Evolutionary conservation across 1,140 invertebrate species (phyloP).

Genomic region (Macrosteles quadrilineatus): DNA sequence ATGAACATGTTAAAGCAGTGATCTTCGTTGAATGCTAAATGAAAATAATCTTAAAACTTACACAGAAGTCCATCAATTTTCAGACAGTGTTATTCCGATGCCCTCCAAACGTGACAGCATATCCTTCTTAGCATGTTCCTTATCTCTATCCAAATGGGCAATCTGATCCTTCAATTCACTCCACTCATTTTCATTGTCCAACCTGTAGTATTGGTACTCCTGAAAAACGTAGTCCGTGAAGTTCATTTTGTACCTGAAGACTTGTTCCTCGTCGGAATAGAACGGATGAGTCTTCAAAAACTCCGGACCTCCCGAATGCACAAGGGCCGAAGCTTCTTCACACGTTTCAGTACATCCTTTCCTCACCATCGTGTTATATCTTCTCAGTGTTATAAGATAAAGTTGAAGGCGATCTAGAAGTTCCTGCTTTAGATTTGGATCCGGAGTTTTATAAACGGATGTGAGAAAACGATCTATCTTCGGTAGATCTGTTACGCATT

Average conservation of each 20-base stretch:
- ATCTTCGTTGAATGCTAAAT: no score
- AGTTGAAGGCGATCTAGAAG: not conserved
- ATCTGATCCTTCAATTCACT: slow-evolving; percentile 9
- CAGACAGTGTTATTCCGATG: no score
- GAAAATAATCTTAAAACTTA: no score
- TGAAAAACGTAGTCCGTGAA: not conserved
- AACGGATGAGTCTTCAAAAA: not conserved
- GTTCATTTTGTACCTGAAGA: not conserved
- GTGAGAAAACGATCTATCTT: not conserved
- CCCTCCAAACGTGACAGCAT: no score
- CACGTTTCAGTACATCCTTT: not conserved
- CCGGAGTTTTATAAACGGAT: not conserved
- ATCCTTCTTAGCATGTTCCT: not conserved
- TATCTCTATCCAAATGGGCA: slow-evolving; percentile 7
- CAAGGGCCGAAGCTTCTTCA: not conserved
- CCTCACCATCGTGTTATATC: not conserved
- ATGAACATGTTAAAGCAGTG: no score
- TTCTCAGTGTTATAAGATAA: not conserved
- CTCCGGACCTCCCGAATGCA: not conserved
- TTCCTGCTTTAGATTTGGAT: not conserved
- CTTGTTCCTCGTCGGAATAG: slow-evolving; percentile 12
- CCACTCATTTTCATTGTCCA: not conserved
- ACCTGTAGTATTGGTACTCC: slow-evolving; percentile 8
- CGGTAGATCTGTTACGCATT: not conserved
- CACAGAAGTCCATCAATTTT: no score